phyloP scores from a whole-genome alignment of 2,113 vertebrate genomes.

The Delphinus delphis region DNA sequence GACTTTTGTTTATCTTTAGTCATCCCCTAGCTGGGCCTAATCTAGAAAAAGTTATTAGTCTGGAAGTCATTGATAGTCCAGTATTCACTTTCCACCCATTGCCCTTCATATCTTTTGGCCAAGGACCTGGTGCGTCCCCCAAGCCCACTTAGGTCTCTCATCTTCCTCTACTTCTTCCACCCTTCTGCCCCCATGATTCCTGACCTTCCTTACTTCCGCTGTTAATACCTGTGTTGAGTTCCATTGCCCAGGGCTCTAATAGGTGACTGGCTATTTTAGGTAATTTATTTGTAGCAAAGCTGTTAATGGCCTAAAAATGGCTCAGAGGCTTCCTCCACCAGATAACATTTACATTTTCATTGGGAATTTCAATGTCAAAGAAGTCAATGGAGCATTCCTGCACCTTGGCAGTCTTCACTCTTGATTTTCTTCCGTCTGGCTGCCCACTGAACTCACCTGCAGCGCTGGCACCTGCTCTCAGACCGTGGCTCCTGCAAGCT shows the following conservation, averaged over 20 bases:
- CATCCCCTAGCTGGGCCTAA: neutral
- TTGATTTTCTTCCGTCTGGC: neutral
- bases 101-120: neutral
- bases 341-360: neutral
- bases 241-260: neutral
- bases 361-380: conserved; percentile 36
- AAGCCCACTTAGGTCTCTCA: neutral
- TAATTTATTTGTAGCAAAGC: neutral
- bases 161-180: neutral
- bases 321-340: neutral
- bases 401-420: neutral
- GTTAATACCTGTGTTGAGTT: neutral
- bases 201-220: neutral
- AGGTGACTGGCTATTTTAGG: neutral
- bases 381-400: neutral
- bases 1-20: neutral
- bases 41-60: neutral
- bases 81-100: neutral
- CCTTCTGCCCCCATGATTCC: neutral
- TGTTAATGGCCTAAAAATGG: neutral
- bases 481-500: neutral
- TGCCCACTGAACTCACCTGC: neutral
- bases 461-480: neutral
- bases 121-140: too few relatives aligned
- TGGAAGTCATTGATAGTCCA: neutral